A percentile compares a stretch with the other conserved stretches of the same genome.
Conservation (phyloP, 2,113 vertebrate genomes). For the Ictalurus furcatus region DNA sequence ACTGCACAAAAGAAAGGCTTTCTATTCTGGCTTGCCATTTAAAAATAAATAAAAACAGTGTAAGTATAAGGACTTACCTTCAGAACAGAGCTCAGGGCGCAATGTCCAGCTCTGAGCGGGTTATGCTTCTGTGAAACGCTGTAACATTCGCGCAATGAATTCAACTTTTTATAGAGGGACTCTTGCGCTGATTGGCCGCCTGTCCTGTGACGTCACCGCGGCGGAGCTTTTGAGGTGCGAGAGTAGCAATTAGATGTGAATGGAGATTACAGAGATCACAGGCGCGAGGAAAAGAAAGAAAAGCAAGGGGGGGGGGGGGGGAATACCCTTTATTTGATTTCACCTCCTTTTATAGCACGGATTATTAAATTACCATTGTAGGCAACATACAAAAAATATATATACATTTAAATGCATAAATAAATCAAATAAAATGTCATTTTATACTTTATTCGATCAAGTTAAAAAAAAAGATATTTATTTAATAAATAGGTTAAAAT, state of each 20-base stretch:
- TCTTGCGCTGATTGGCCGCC: conserved; percentile 66
- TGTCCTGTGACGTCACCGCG: conserved; percentile 55
- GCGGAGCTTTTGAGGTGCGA: conserved; percentile 35
- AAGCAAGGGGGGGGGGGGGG: background rate
- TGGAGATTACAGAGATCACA: conserved; percentile 5
- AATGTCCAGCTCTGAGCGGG: conserved; percentile 20
- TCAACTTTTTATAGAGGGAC: conserved; percentile 70
- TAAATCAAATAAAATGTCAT: background rate
- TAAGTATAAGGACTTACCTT: background rate
- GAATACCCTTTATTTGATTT: background rate
- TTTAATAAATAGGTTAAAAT: too few species aligned
- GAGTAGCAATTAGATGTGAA: conserved; percentile 24
- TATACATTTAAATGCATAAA: background rate
- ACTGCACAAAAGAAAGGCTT: background rate
- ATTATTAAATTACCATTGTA: background rate
- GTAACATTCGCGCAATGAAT: conserved; percentile 53
- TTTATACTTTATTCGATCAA: too few species aligned
- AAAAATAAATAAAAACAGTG: too few species aligned
- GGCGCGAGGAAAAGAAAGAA: background rate
- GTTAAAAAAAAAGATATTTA: too few species aligned
- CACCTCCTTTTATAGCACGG: background rate
- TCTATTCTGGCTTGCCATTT: background rate
- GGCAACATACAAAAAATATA: background rate
- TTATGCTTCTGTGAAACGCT: conserved; percentile 53
- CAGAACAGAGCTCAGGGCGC: too few species aligned